A percentile compares a stretch with the other conserved stretches of the same genome.
Conservation (phyloP, 2,113 vertebrate species). For the Piaya cayana region DNA sequence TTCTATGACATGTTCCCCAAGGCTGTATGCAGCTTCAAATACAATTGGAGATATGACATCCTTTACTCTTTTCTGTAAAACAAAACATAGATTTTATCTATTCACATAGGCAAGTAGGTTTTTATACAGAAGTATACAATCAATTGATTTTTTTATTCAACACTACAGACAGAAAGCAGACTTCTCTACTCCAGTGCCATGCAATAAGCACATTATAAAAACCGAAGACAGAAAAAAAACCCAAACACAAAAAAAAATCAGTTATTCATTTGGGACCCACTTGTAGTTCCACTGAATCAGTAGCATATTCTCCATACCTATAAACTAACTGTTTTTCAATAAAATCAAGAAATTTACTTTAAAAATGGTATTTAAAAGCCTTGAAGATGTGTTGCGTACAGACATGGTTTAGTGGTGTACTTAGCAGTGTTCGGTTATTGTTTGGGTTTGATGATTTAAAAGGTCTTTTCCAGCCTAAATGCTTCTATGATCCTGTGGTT, state of each 20-base stretch:
- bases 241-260: not conserved
- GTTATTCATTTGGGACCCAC: not conserved
- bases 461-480: too few species aligned
- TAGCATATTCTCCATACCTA: not conserved
- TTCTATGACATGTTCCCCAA: slow-evolving; percentile 79
- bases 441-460: too few species aligned
- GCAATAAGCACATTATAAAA: not conserved
- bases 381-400: too few species aligned
- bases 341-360: not conserved
- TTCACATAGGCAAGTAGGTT: not conserved
- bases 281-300: not conserved
- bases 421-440: too few species aligned
- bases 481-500: too few species aligned
- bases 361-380: not conserved
- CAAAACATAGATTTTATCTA: not conserved
- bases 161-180: not conserved
- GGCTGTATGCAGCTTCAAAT: slow-evolving; percentile 90
- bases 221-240: not conserved
- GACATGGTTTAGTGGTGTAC: too few species aligned
- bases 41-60: slow-evolving; percentile 93
- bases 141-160: not conserved
- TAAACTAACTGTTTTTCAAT: not conserved
- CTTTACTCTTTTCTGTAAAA: slow-evolving; percentile 88
- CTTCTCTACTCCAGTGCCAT: not conserved
- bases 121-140: not conserved